phyloP scores from a whole-genome alignment of 2,113 vertebrate species.

The Centropristis striata region DNA sequence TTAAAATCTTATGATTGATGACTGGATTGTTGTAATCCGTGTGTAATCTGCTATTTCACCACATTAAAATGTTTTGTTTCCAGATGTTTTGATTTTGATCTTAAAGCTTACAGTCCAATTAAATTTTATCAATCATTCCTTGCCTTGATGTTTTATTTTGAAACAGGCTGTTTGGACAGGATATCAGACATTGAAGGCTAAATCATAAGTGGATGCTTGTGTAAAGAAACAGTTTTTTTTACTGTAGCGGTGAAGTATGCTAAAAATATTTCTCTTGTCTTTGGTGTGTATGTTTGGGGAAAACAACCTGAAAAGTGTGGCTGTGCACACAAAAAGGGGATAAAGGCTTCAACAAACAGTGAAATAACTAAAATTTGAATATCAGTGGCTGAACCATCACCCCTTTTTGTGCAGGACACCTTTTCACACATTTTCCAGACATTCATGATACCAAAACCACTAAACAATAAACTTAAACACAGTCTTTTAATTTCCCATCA shows the following conservation, averaged over 20 bases:
- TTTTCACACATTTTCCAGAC: conserved; percentile 24
- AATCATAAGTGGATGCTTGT: conserved; percentile 1
- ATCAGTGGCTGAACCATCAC: neutral
- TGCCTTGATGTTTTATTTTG: neutral
- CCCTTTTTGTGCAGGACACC: neutral
- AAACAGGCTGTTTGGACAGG: neutral
- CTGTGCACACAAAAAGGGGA: neutral
- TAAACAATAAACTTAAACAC: neutral
- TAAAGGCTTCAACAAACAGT: conserved; percentile 1
- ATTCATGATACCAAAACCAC: conserved; percentile 24
- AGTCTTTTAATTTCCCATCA: conserved; percentile 10
- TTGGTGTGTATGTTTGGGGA: conserved; percentile 54
- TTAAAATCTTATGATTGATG: neutral
- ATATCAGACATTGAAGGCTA: neutral
- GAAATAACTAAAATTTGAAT: neutral
- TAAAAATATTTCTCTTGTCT: conserved; percentile 38
- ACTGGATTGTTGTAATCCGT: neutral
- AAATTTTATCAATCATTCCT: neutral
- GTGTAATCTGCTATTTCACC: conserved; percentile 21
- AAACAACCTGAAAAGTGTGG: neutral
- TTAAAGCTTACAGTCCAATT: conserved; percentile 8
- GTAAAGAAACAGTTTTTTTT: neutral
- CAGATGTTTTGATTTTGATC: conserved; percentile 10
- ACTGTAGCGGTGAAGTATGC: neutral
- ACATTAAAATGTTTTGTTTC: neutral